Conservation (phyloP, 1,140 invertebrate species). For the Apocrypta bakeri region DNA sequence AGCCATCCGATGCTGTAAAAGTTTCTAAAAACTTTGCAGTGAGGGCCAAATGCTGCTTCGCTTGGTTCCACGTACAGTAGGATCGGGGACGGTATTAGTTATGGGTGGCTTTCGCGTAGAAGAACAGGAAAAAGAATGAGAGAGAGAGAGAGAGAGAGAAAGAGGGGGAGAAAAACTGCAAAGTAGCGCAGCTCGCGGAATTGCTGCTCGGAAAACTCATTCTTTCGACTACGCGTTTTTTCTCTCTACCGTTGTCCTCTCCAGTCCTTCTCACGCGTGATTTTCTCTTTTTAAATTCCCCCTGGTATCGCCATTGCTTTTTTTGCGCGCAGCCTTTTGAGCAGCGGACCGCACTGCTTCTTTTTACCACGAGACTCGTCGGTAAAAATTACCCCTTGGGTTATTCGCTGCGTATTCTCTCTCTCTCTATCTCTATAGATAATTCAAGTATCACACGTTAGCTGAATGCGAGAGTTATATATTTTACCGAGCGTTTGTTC, state of each 20-base stretch:
- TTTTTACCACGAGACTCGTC: slow-evolving; percentile 6
- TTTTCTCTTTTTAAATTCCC: slow-evolving; percentile 24
- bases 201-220: slow-evolving; percentile 20
- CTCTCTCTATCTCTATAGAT: neutral
- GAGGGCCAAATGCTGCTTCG: neutral
- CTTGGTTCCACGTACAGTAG: neutral
- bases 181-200: slow-evolving; percentile 9
- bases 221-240: slow-evolving; percentile 20
- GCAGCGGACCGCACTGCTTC: neutral
- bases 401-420: neutral
- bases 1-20: neutral
- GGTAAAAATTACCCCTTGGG: slow-evolving; percentile 28
- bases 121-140: slow-evolving; percentile 10
- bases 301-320: neutral
- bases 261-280: neutral
- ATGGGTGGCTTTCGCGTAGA: neutral
- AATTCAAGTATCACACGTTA: neutral
- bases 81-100: slow-evolving; percentile 30
- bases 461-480: neutral
- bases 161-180: neutral
- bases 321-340: slow-evolving; percentile 1
- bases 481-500: slow-evolving; percentile 31
- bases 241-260: neutral
- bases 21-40: slow-evolving; percentile 42
- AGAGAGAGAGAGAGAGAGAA: neutral